Percentiles rank a stretch among this genome's conserved stretches.
Evolutionary conservation across 2,888 invertebrate species (phyloP).

Genomic region (Drosophila putrida): DNA sequence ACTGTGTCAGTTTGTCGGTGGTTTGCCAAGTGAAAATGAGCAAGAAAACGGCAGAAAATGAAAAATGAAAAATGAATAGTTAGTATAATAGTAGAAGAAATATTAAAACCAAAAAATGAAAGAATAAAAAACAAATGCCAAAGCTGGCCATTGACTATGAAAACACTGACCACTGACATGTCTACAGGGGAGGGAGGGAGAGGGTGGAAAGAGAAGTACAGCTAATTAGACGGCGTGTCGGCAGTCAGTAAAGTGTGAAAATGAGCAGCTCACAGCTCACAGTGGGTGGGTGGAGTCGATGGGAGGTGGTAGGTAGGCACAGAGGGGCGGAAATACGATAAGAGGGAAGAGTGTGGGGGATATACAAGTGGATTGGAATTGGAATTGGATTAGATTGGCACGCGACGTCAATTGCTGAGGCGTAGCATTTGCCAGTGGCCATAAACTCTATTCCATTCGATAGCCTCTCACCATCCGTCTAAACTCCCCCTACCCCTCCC

Average conservation of each 20-base stretch:
- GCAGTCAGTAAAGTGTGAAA: conserved; percentile 70
- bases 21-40: conserved; percentile 39
- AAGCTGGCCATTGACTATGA: conserved; percentile 51
- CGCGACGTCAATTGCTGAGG: conserved; percentile 67
- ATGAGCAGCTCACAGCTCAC: conserved; percentile 45
- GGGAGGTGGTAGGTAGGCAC: neutral
- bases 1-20: conserved; percentile 42
- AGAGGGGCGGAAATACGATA: neutral
- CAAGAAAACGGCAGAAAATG: conserved; percentile 12
- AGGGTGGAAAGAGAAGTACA: neutral
- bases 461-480: neutral
- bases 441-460: conserved; percentile 8
- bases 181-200: neutral
- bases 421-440: conserved; percentile 43
- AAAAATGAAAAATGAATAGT: conserved; percentile 41
- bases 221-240: conserved; percentile 70
- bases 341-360: neutral
- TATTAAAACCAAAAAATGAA: neutral
- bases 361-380: conserved; percentile 30
- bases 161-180: conserved; percentile 46
- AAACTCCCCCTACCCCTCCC: neutral
- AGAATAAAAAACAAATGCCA: conserved; percentile 9
- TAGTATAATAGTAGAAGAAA: neutral
- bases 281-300: conserved; percentile 22
- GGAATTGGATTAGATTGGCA: conserved; percentile 56